Conservation (phyloP, 2,888 invertebrate species). For the Campopleginae sp. region DNA sequence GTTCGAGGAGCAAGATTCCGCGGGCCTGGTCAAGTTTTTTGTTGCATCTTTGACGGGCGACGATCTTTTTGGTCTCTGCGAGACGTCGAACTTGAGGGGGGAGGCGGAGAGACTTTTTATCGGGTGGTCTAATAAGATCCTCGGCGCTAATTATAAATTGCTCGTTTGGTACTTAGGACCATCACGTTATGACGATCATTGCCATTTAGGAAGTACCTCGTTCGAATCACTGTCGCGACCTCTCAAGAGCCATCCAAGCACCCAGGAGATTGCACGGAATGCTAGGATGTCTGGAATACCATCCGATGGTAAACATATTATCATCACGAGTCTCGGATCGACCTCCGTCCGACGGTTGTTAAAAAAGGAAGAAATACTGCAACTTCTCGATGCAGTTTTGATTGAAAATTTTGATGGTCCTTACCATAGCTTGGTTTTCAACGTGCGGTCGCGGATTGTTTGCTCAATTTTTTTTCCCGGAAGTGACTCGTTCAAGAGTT, state of each 20-base stretch:
- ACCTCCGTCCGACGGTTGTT: slow-evolving; percentile 3
- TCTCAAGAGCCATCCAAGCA: slow-evolving; percentile 17
- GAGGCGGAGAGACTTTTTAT: neutral
- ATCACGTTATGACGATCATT: neutral
- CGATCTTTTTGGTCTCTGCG: neutral
- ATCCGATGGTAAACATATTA: neutral
- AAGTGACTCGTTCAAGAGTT: too few relatives aligned
- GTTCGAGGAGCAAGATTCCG: neutral
- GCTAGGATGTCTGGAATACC: neutral
- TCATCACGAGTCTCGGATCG: neutral
- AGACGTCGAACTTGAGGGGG: neutral
- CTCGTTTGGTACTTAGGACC: neutral
- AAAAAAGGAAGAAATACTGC: neutral
- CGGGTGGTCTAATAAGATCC: neutral
- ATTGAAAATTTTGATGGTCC: neutral
- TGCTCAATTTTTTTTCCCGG: neutral
- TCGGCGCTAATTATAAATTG: neutral
- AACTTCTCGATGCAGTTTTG: neutral
- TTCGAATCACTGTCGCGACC: slow-evolving; percentile 35
- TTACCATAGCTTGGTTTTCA: neutral
- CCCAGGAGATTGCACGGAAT: neutral
- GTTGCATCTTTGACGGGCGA: neutral
- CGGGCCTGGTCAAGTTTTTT: too few relatives aligned
- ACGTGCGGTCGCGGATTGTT: neutral
- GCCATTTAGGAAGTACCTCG: neutral